Evolutionary conservation across 1,140 invertebrate species (phyloP).

Genomic region (Galendromus occidentalis): DNA sequence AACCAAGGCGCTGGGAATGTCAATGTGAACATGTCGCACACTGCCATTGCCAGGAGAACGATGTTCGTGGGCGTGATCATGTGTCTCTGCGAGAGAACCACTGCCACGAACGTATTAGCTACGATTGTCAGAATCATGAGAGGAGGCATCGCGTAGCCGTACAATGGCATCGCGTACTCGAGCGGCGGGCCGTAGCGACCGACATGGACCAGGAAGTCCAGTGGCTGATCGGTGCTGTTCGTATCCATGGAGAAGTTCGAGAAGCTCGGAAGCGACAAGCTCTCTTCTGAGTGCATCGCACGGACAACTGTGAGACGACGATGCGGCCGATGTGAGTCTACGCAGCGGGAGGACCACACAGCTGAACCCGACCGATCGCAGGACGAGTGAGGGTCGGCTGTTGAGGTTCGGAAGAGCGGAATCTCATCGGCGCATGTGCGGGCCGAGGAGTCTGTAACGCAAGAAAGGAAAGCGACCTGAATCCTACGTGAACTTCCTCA

Average conservation of each 20-base stretch:
- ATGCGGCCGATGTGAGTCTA: no score
- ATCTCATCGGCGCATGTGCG: no score
- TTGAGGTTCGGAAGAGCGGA: no score
- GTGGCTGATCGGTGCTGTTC: not conserved
- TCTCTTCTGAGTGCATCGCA: conserved; percentile 9
- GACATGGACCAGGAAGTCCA: not conserved
- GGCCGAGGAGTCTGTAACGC: no score
- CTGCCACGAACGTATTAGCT: conserved; percentile 64
- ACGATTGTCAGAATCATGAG: conserved; percentile 67
- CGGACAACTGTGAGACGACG: no score
- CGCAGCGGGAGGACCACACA: no score
- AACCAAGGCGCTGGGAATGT: conserved; percentile 60
- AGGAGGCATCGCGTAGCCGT: conserved; percentile 59
- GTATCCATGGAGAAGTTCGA: not conserved
- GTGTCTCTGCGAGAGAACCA: conserved; percentile 41
- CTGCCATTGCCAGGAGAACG: conserved; percentile 57
- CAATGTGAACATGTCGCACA: conserved; percentile 77
- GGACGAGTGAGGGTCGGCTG: no score
- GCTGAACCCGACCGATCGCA: no score
- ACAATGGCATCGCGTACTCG: conserved; percentile 38
- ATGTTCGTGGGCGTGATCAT: conserved; percentile 47
- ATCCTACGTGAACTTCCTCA: no score
- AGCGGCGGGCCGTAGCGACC: conserved; percentile 29
- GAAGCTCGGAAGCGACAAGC: not conserved
- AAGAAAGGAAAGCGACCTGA: no score